phyloP scores from a whole-genome alignment of 2,888 invertebrate genomes.

The Zhengitettix transpicula region DNA sequence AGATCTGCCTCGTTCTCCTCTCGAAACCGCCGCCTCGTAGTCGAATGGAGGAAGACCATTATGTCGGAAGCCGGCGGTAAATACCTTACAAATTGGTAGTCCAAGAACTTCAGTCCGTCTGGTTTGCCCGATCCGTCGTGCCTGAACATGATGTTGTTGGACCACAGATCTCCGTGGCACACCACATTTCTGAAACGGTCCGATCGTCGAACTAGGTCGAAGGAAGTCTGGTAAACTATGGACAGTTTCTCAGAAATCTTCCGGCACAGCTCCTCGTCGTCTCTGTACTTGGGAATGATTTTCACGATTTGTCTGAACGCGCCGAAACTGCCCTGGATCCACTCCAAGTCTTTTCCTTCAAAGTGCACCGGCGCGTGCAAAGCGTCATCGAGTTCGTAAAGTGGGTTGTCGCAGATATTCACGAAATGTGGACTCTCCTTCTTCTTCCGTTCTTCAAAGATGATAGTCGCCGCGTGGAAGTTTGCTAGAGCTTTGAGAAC shows the following conservation, averaged over 20 bases:
- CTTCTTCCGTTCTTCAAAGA: neutral
- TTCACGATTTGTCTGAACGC: neutral
- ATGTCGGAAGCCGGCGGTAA: slow-evolving; percentile 49
- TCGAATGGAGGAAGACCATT: slow-evolving; percentile 36
- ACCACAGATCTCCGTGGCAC: slow-evolving; percentile 30
- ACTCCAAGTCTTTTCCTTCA: neutral
- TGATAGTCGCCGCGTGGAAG: neutral
- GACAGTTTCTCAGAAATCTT: neutral
- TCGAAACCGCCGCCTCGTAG: slow-evolving; percentile 30
- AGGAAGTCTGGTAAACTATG: neutral
- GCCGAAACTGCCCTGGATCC: neutral
- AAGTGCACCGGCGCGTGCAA: neutral
- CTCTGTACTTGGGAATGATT: neutral
- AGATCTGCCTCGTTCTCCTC: slow-evolving; percentile 23
- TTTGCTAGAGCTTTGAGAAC: neutral
- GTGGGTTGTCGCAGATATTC: neutral
- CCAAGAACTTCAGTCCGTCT: slow-evolving; percentile 43
- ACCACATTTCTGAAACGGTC: slow-evolving; percentile 21
- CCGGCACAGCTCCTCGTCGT: neutral
- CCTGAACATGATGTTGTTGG: slow-evolving; percentile 28
- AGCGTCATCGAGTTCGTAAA: neutral
- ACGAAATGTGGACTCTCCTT: neutral
- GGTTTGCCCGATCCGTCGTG: slow-evolving; percentile 24
- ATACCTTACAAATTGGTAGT: slow-evolving; percentile 49
- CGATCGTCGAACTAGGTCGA: neutral